Conservation (phyloP, 2,888 invertebrate genomes). For the Leuctra nigra region DNA sequence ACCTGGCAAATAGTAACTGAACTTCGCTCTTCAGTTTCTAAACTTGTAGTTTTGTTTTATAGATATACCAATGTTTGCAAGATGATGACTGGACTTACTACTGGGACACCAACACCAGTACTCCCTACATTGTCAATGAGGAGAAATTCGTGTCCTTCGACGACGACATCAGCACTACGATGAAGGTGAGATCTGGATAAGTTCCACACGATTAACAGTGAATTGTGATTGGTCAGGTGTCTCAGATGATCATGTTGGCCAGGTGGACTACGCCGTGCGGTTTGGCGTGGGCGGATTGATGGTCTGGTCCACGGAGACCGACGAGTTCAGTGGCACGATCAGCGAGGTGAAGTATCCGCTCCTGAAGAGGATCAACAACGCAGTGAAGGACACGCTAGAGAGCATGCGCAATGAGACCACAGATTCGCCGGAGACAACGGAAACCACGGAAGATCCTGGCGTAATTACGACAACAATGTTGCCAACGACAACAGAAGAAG, state of each 20-base stretch:
- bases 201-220: no score
- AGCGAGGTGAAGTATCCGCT: constrained; percentile 28
- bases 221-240: no score
- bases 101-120: constrained; percentile 62
- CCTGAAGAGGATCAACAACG: background rate
- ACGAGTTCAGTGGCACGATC: constrained; percentile 43
- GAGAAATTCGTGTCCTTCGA: constrained; percentile 68
- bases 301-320: constrained; percentile 49
- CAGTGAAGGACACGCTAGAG: background rate
- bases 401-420: background rate
- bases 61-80: background rate
- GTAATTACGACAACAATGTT: background rate
- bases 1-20: background rate
- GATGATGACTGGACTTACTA: constrained; percentile 50
- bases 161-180: constrained; percentile 61
- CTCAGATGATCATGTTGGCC: no score
- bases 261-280: constrained; percentile 38
- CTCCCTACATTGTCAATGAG: constrained; percentile 54
- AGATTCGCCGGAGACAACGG: background rate
- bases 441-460: background rate
- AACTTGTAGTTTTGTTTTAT: background rate
- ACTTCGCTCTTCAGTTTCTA: background rate
- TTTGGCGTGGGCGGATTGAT: constrained; percentile 44
- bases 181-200: constrained; percentile 71
- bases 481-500: background rate